These are phyloP conservation scores for Meandrina meandrites DNA, from an alignment of 92 coral and sea anemone genomes.

Conservation along the genomic window DNA sequence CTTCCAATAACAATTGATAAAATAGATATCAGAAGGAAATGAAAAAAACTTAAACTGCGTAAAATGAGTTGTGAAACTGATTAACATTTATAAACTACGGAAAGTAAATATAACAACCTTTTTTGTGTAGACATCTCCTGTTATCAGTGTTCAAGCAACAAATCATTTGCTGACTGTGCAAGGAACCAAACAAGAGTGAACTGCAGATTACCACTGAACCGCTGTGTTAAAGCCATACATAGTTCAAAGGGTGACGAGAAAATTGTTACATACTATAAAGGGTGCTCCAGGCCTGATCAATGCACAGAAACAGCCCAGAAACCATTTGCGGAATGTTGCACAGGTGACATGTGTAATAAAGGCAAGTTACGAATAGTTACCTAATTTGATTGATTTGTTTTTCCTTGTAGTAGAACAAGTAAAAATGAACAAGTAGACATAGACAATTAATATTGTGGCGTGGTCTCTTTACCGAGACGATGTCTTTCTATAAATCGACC, in stretches of 20 bases:
- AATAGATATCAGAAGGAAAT: too few species aligned
- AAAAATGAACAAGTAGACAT: too few species aligned
- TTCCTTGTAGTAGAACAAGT: too few species aligned
- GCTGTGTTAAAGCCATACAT: not conserved
- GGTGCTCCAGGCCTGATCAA: not conserved
- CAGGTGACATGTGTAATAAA: not conserved
- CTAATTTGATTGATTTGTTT: not conserved
- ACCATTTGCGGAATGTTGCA: constrained; percentile 2
- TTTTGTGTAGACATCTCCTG: constrained; percentile 2
- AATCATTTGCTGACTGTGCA: constrained; percentile 6
- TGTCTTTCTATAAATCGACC: too few species aligned
- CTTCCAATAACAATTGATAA: too few species aligned
- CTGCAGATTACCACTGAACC: constrained; percentile 13
- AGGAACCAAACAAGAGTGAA: not conserved
- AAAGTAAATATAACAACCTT: not conserved
- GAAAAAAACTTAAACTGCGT: not conserved
- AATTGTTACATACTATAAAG: not conserved
- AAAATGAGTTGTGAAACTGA: not conserved
- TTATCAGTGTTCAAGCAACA: constrained; percentile 12
- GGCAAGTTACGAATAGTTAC: not conserved
- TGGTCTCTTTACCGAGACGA: too few species aligned
- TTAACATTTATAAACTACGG: not conserved
- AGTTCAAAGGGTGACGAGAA: not conserved
- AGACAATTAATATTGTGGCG: too few species aligned
- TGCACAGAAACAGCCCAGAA: not conserved